phyloP scores from a whole-genome alignment of 2,797 vertebrate species.

The Thunnus albacares region DNA sequence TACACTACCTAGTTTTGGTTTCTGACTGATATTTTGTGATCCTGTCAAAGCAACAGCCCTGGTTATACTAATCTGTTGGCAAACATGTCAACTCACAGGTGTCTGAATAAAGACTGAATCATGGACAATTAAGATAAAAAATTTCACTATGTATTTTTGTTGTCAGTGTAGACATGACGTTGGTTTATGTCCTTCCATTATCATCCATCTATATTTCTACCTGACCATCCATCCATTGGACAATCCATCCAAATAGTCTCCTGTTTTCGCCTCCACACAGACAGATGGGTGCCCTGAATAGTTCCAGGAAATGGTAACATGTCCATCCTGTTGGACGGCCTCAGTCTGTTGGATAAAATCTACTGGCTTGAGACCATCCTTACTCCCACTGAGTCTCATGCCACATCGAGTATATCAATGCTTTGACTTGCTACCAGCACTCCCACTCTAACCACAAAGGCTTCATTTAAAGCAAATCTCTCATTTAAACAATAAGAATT shows the following conservation, averaged over 20 bases:
- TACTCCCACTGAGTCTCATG: conserved; percentile 67
- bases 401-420: conserved; percentile 19
- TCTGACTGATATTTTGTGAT: neutral
- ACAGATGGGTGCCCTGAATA: conserved; percentile 83
- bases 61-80: conserved; percentile 14
- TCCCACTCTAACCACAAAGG: conserved; percentile 59
- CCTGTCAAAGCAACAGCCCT: conserved; percentile 29
- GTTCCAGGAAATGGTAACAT: conserved; percentile 72
- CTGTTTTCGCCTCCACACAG: conserved; percentile 52
- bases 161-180: too few relatives aligned
- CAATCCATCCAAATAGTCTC: conserved; percentile 39
- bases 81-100: neutral
- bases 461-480: conserved; percentile 19
- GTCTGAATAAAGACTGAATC: neutral
- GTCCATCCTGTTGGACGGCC: conserved; percentile 79
- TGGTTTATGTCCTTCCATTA: neutral
- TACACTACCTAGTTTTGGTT: neutral
- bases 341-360: conserved; percentile 62
- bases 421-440: conserved; percentile 65
- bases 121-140: neutral
- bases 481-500: conserved; percentile 2
- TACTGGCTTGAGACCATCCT: conserved; percentile 61
- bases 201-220: conserved; percentile 12
- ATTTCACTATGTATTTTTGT: neutral
- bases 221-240: conserved; percentile 7